Percentiles rank a stretch among this genome's conserved stretches.
Evolutionary conservation across 2,113 vertebrate species (phyloP).

Genomic region (Elanoides forficatus): DNA sequence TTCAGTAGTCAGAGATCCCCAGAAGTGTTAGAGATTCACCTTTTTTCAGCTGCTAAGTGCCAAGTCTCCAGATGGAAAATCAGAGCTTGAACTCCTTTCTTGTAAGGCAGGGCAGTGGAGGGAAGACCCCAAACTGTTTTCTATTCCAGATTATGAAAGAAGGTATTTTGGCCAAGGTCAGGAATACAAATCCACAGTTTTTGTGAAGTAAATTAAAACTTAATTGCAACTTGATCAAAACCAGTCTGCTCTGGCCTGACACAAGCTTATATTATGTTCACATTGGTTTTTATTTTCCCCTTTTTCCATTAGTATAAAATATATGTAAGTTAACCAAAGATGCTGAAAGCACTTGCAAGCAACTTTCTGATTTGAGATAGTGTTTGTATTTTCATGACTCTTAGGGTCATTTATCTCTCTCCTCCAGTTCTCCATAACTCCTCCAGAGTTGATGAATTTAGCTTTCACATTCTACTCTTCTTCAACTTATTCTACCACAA

Average conservation of each 20-base stretch:
- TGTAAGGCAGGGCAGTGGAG: neutral
- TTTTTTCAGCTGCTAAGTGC: neutral
- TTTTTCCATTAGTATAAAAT: neutral
- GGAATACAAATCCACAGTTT: neutral
- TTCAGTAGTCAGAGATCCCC: neutral
- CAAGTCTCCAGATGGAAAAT: neutral
- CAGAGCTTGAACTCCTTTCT: neutral
- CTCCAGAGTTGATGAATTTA: neutral
- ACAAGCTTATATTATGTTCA: neutral
- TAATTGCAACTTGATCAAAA: neutral
- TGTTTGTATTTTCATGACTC: rapidly evolving
- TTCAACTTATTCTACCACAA: neutral
- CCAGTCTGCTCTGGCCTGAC: neutral
- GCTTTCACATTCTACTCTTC: neutral
- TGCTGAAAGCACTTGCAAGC: neutral
- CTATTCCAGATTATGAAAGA: neutral
- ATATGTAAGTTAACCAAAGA: neutral
- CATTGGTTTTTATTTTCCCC: neutral
- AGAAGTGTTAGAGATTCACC: neutral
- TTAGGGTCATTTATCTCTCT: neutral
- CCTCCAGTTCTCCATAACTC: neutral
- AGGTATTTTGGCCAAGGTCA: neutral
- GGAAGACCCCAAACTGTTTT: neutral
- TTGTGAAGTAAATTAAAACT: neutral
- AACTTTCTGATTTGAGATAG: neutral